Evolutionary conservation across 2,797 vertebrate genomes (phyloP).

Genomic region (Cephalopachus bancanus): DNA sequence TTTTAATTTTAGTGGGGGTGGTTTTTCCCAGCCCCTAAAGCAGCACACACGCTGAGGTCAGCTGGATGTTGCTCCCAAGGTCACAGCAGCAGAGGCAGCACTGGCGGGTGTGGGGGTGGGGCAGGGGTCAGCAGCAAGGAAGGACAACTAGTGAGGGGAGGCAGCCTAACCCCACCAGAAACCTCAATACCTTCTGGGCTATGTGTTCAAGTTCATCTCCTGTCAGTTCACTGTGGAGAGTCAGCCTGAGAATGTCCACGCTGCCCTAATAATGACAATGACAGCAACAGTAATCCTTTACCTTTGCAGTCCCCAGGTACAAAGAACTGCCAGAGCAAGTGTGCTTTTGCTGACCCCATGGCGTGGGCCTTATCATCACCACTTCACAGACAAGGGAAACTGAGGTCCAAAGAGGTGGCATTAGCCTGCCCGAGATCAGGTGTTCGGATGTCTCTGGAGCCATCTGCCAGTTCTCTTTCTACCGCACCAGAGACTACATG

Average conservation of each 20-base stretch:
- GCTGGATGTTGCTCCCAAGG: background rate
- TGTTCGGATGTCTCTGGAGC: background rate
- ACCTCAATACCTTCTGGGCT: conserved; percentile 91
- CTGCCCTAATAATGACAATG: conserved; percentile 89
- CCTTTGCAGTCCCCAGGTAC: background rate
- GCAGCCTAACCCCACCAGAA: background rate
- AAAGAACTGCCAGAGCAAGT: rapidly evolving
- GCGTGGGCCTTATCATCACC: background rate
- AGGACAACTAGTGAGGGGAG: background rate
- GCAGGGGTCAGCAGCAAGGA: background rate
- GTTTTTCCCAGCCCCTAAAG: conserved; percentile 25
- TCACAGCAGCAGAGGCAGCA: background rate
- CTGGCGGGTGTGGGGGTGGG: background rate
- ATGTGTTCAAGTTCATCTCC: conserved; percentile 85
- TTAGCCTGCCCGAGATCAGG: background rate
- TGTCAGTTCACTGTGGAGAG: conserved; percentile 90
- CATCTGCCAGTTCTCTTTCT: background rate
- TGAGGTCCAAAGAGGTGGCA: background rate
- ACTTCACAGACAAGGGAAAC: background rate
- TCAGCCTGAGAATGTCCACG: conserved; percentile 92
- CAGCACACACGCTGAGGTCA: background rate
- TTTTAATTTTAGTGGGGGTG: background rate
- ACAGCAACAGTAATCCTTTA: conserved; percentile 62
- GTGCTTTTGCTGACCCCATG: background rate
- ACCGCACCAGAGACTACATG: background rate